phyloP scores from a whole-genome alignment of 1,140 invertebrate species.

The Hydropsyche tenuis region DNA sequence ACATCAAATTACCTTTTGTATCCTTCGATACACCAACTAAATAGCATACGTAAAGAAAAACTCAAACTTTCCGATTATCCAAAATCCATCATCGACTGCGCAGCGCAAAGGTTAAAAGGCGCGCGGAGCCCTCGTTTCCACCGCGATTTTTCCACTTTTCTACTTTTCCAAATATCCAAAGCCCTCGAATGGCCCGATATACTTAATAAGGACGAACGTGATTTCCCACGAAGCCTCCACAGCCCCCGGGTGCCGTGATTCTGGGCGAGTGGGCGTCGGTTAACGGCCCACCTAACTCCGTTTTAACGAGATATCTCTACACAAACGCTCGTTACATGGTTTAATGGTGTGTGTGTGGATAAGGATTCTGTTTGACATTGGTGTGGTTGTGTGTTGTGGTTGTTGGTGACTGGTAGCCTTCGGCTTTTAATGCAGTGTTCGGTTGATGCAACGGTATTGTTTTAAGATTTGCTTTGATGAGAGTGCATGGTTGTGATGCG shows the following conservation, averaged over 20 bases:
- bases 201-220: not conserved
- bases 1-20: too few relatives aligned
- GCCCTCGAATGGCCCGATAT: not conserved
- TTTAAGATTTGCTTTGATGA: too few relatives aligned
- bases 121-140: not conserved
- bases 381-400: not conserved
- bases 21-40: too few relatives aligned
- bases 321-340: not conserved
- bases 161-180: not conserved
- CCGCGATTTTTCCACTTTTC: not conserved
- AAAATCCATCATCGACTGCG: too few relatives aligned
- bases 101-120: not conserved
- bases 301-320: conserved; percentile 10
- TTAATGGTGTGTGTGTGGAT: not conserved
- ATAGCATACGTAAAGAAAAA: too few relatives aligned
- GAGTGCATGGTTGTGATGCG: too few relatives aligned
- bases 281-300: not conserved
- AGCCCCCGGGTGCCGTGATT: too few relatives aligned
- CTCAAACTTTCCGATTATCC: too few relatives aligned
- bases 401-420: not conserved
- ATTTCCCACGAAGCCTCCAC: too few relatives aligned
- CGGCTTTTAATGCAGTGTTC: too few relatives aligned
- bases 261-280: conserved; percentile 5
- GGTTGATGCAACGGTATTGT: too few relatives aligned
- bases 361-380: not conserved